Evolutionary conservation across 2,113 vertebrate species (phyloP).

Genomic region (Tonatia bakeri): DNA sequence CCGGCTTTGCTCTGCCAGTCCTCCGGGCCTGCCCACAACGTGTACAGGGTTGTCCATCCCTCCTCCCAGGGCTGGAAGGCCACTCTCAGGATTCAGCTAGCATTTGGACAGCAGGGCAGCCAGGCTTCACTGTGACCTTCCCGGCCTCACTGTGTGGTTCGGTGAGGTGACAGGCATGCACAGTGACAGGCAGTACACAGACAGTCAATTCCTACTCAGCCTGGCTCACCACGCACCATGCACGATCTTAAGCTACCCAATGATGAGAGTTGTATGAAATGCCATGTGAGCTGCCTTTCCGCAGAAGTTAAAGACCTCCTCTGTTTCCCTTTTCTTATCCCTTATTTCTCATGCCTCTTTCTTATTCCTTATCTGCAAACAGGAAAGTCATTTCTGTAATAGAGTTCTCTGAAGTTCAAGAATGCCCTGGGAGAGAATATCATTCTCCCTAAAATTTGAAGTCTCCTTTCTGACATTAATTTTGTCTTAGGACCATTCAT

Average conservation of each 20-base stretch:
- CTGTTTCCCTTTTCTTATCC: not conserved
- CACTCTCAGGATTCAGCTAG: constrained; percentile 7
- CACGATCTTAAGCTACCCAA: not conserved
- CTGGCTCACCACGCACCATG: not conserved
- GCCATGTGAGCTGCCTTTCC: not conserved
- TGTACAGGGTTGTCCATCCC: not conserved
- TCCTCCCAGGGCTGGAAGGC: not conserved
- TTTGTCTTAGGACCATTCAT: not conserved
- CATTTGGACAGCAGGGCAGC: constrained; percentile 28
- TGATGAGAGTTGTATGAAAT: constrained; percentile 17
- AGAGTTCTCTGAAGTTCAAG: not conserved
- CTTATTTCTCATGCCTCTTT: not conserved
- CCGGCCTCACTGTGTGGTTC: not conserved
- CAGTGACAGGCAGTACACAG: not conserved
- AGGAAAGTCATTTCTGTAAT: not conserved
- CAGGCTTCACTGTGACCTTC: constrained; percentile 13
- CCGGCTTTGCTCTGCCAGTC: not conserved
- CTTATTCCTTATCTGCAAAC: constrained; percentile 3
- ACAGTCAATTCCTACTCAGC: constrained; percentile 47
- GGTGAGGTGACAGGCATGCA: constrained; percentile 6
- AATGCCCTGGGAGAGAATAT: not conserved
- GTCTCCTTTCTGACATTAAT: not conserved
- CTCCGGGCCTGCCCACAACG: not conserved
- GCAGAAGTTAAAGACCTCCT: constrained; percentile 21
- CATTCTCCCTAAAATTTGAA: not conserved